A percentile compares a stretch with the other conserved stretches of the same genome.
phyloP scores from a whole-genome alignment of 2,797 vertebrate genomes.

The Heteromormyrus szaboi region DNA sequence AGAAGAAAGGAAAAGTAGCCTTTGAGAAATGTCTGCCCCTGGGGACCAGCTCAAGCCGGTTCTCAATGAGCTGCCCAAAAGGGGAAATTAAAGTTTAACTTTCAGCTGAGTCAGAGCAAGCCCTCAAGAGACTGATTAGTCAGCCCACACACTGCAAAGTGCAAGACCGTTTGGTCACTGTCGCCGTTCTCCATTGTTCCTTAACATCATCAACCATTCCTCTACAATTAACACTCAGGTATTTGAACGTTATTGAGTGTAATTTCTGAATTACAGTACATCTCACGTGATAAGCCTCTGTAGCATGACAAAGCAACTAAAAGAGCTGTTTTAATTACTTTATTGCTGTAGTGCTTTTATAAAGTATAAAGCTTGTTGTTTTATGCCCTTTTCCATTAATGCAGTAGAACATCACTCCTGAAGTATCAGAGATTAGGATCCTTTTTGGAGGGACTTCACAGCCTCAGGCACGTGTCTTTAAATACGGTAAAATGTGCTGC shows the following conservation, averaged over 20 bases:
- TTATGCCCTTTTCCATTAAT: neutral
- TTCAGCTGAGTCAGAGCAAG: neutral
- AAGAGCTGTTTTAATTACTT: neutral
- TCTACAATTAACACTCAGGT: neutral
- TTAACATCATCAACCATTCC: neutral
- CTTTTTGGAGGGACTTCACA: neutral
- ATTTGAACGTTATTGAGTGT: neutral
- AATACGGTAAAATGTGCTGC: neutral
- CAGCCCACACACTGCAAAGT: neutral
- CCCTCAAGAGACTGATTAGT: neutral
- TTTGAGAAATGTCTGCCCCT: neutral
- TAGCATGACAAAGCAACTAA: neutral
- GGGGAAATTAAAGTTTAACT: neutral
- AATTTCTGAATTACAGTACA: neutral
- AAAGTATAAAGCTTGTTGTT: neutral
- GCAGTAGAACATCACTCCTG: neutral
- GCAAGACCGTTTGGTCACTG: neutral
- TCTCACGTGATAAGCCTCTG: neutral
- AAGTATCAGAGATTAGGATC: neutral
- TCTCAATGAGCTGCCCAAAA: neutral
- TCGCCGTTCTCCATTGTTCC: neutral
- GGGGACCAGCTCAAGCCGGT: neutral
- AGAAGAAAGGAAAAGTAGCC: neutral
- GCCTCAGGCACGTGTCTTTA: neutral
- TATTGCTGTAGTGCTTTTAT: neutral